phyloP scores from a whole-genome alignment of 2,888 invertebrate genomes.

The Amphipoea lucens region DNA sequence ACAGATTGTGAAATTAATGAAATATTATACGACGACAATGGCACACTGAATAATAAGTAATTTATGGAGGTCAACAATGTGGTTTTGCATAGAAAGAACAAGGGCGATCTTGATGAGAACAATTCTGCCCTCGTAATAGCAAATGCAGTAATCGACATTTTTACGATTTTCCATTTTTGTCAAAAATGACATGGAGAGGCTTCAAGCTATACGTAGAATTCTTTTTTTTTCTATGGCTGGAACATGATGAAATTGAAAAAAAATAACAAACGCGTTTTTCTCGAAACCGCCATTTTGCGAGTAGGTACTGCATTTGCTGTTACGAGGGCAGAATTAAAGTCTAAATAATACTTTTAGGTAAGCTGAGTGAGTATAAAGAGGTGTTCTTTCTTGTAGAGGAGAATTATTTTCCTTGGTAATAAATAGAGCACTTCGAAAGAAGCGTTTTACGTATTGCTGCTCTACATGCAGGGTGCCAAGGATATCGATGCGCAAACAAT shows the following conservation, averaged over 20 bases:
- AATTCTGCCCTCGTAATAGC: too few relatives aligned
- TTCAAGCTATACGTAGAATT: too few relatives aligned
- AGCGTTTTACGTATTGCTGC: background rate
- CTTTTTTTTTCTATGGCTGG: too few relatives aligned
- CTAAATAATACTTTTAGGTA: background rate
- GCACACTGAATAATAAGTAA: constrained; percentile 33
- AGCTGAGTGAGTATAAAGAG: background rate
- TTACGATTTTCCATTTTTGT: too few relatives aligned
- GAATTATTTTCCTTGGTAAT: background rate
- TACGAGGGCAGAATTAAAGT: background rate
- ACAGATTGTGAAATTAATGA: constrained; percentile 7
- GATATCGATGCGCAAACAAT: background rate
- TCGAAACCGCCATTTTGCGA: too few relatives aligned
- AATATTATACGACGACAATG: constrained; percentile 25
- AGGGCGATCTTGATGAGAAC: background rate
- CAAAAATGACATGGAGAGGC: too few relatives aligned
- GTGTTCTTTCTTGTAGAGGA: background rate
- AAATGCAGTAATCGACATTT: too few relatives aligned
- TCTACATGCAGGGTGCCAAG: background rate
- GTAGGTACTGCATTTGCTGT: too few relatives aligned
- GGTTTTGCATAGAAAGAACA: constrained; percentile 6
- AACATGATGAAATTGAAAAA: too few relatives aligned
- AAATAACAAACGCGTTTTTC: too few relatives aligned
- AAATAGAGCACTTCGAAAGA: background rate
- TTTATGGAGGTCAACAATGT: constrained; percentile 3